Conservation (phyloP, 2,113 vertebrate species). For the Jacana jacana region DNA sequence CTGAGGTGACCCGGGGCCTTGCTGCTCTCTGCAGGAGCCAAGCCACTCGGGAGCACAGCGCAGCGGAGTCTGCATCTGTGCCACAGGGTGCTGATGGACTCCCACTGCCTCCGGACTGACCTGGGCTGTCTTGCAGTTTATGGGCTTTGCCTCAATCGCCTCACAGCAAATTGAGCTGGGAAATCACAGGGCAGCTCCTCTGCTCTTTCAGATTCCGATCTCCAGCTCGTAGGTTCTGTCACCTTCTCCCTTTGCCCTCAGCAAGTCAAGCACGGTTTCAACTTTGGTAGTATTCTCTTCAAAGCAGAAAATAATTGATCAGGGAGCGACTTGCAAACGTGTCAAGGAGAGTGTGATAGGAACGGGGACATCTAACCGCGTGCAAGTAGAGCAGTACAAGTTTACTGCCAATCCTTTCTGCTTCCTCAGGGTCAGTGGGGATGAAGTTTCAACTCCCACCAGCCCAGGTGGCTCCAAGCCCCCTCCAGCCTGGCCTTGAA, state of each 20-base stretch:
- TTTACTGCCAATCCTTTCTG: not conserved
- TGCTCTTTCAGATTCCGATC: not conserved
- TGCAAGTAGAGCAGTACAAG: not conserved
- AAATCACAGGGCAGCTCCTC: not conserved
- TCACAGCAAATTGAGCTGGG: not conserved
- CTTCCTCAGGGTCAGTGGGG: not conserved
- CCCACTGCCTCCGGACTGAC: not conserved
- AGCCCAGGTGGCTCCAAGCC: not conserved
- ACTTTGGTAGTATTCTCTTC: not conserved
- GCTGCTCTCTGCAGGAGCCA: not conserved
- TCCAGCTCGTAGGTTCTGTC: not conserved
- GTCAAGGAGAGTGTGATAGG: not conserved
- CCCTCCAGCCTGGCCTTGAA: not conserved
- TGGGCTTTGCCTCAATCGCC: not conserved
- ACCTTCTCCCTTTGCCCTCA: not conserved
- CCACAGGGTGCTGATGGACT: not conserved
- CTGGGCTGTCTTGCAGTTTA: not conserved
- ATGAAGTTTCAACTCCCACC: not conserved
- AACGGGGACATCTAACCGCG: not conserved
- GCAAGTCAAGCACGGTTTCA: not conserved
- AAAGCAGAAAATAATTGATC: not conserved
- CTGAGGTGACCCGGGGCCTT: not conserved
- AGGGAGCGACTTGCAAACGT: not conserved
- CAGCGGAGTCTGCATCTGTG: not conserved
- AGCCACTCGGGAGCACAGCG: not conserved